Conservation (phyloP, 2,888 invertebrate species). For the Microdon myrmicae region DNA sequence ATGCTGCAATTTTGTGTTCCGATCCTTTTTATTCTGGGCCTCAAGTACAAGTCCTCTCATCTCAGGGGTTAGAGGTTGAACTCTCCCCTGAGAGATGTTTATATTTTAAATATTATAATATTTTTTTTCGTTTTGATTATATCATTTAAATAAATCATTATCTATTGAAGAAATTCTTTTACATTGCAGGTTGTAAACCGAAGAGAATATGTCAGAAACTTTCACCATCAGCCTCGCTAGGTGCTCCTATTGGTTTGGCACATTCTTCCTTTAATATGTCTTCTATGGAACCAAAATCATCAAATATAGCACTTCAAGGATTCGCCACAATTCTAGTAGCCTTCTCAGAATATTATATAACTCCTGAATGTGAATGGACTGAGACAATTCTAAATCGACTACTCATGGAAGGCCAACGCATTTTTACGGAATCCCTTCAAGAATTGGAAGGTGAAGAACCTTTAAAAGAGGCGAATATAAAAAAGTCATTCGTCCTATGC, state of each 20-base stretch:
- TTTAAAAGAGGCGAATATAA: slow-evolving; percentile 56
- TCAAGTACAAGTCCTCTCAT: no score
- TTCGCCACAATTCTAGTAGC: slow-evolving; percentile 59
- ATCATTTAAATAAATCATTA: no score
- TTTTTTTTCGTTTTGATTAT: no score
- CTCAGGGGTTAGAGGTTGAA: no score
- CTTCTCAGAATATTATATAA: slow-evolving; percentile 60
- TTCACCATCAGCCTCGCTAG: no score
- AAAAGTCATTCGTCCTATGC: slow-evolving; percentile 58
- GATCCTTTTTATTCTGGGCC: no score
- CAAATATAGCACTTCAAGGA: slow-evolving; percentile 53
- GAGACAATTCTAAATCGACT: slow-evolving; percentile 58
- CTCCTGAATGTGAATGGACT: slow-evolving; percentile 59
- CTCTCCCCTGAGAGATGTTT: no score
- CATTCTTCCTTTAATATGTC: slow-evolving; percentile 51
- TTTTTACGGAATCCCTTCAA: slow-evolving; percentile 54
- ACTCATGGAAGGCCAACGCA: slow-evolving; percentile 58
- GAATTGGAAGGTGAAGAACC: slow-evolving; percentile 32
- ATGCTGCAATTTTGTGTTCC: no score
- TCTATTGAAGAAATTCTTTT: background rate
- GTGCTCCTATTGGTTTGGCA: slow-evolving; percentile 57
- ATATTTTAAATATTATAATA: no score
- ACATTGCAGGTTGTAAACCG: slow-evolving; percentile 24
- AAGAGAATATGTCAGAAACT: slow-evolving; percentile 27
- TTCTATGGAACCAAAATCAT: slow-evolving; percentile 18